A percentile compares a stretch with the other conserved stretches of the same genome.
Conservation (phyloP, 1,140 invertebrate genomes). For the Meteorus sp. region DNA sequence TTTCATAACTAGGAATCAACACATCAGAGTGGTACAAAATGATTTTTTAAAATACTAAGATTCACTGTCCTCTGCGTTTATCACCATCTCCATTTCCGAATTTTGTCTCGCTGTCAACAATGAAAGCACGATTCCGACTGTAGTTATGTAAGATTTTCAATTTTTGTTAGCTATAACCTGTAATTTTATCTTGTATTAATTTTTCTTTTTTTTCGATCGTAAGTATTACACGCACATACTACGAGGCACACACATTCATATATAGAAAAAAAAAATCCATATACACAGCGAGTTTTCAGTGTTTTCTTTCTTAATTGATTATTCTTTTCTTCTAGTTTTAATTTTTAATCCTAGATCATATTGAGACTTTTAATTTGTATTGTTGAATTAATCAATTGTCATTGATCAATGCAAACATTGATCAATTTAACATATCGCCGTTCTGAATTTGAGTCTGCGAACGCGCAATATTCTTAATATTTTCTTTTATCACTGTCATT, state of each 20-base stretch:
- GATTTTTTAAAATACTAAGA: constrained; percentile 11
- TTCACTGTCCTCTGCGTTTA: too few relatives aligned
- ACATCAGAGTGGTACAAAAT: constrained; percentile 22
- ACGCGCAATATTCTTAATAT: neutral
- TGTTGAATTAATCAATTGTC: neutral
- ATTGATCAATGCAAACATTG: neutral
- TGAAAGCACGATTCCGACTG: neutral
- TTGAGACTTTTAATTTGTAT: constrained; percentile 1
- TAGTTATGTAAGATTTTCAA: neutral
- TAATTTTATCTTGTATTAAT: neutral
- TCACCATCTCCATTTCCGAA: too few relatives aligned
- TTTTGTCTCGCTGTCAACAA: constrained; percentile 2
- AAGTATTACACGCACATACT: constrained; percentile 14
- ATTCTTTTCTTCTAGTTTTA: constrained; percentile 2
- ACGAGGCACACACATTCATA: neutral
- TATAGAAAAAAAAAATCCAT: neutral
- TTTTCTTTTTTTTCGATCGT: constrained; percentile 5
- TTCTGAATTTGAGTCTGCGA: neutral
- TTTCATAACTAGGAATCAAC: constrained; percentile 7
- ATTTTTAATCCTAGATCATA: neutral
- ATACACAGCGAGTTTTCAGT: neutral
- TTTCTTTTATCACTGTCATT: neutral
- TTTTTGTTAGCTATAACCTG: too few relatives aligned
- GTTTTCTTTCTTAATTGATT: neutral
- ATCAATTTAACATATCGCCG: constrained; percentile 16